Evolutionary conservation across 1,140 invertebrate genomes (phyloP).

Genomic region (Propsilocerus akamusi): DNA sequence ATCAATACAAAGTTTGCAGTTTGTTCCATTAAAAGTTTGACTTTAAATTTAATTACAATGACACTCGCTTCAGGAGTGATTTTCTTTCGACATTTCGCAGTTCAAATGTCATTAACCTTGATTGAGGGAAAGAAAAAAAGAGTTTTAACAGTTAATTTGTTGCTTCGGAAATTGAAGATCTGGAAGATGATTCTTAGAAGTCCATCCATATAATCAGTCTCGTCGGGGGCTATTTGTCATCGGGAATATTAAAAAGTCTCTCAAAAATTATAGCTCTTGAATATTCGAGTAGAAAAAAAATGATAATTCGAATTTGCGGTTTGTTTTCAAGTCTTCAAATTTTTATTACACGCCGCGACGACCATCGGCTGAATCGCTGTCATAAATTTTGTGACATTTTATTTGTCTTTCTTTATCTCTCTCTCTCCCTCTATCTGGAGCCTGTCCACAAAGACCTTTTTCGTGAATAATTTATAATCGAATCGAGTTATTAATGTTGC

Average conservation of each 20-base stretch:
- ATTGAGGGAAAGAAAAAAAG: too few relatives aligned
- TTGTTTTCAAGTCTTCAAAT: not conserved
- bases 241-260: not conserved
- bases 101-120: too few relatives aligned
- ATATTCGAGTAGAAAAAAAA: too few relatives aligned
- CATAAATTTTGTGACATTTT: constrained; percentile 4
- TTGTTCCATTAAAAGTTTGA: too few relatives aligned
- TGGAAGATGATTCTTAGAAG: constrained; percentile 1
- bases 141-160: too few relatives aligned
- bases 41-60: too few relatives aligned
- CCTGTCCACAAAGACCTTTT: not conserved
- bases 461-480: constrained; percentile 1
- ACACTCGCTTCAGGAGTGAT: too few relatives aligned
- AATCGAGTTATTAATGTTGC: not conserved
- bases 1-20: too few relatives aligned
- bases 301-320: too few relatives aligned
- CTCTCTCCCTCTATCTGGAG: not conserved
- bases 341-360: constrained; percentile 1
- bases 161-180: too few relatives aligned
- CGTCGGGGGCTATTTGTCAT: constrained; percentile 2
- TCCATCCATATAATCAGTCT: not conserved
- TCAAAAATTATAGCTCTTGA: not conserved
- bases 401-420: not conserved
- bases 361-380: not conserved
- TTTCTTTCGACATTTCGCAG: too few relatives aligned